Conservation (phyloP, 2,797 vertebrate genomes). For the Scolopax bukidnonensis region DNA sequence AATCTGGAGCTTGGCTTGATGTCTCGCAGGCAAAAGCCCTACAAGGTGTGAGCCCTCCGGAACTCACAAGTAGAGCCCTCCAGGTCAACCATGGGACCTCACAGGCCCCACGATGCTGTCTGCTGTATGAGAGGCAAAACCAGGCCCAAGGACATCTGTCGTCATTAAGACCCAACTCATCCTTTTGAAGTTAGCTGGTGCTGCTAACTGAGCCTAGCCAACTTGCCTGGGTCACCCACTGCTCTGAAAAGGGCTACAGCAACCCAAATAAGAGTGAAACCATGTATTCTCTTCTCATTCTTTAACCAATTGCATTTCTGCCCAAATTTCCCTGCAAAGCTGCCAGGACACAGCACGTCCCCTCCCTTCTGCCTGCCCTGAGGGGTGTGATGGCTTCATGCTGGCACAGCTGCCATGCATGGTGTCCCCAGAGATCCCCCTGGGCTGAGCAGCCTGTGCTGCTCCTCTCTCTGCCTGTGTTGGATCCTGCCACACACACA, state of each 20-base stretch:
- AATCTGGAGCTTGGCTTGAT: neutral
- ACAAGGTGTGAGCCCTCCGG: accelerated
- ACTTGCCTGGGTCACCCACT: neutral
- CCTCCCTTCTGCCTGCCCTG: neutral
- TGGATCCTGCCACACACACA: neutral
- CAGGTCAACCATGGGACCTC: neutral
- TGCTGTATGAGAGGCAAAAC: neutral
- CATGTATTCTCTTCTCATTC: neutral
- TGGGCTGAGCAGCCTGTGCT: neutral
- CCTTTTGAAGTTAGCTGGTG: neutral
- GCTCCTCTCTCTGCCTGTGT: neutral
- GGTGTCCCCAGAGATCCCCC: neutral
- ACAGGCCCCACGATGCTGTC: neutral
- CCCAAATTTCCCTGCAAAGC: neutral
- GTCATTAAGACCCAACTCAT: neutral
- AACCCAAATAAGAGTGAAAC: neutral
- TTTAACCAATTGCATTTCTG: neutral
- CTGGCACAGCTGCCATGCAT: neutral
- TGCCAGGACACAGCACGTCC: neutral
- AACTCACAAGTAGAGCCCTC: neutral
- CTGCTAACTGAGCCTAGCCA: neutral
- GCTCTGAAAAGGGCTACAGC: neutral
- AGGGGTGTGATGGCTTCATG: neutral
- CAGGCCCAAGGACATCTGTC: neutral
- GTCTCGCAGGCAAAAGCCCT: neutral